A percentile compares a stretch with the other conserved stretches of the same genome.
phyloP scores from a whole-genome alignment of 2,113 vertebrate species.

The Prionailurus bengalensis region DNA sequence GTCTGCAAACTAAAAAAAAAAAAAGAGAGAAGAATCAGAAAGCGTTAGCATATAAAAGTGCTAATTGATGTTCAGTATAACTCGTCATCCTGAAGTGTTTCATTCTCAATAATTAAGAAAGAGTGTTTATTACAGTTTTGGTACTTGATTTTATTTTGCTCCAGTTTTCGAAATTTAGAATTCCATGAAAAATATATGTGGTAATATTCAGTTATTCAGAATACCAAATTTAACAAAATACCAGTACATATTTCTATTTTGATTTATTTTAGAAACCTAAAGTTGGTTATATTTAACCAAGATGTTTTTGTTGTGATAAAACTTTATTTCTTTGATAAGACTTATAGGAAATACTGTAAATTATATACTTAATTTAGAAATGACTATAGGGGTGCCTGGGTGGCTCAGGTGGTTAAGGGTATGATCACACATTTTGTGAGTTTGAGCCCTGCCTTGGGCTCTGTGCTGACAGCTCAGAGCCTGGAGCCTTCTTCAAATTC shows the following conservation, averaged over 20 bases:
- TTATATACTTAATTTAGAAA: not conserved
- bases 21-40: not conserved
- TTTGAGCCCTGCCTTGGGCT: no score
- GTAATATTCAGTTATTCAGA: not conserved
- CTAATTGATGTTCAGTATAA: not conserved
- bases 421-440: no score
- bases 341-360: not conserved
- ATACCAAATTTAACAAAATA: slow-evolving; percentile 6
- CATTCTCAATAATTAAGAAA: slow-evolving; percentile 38
- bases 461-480: no score
- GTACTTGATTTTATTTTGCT: slow-evolving; percentile 49
- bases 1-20: not conserved
- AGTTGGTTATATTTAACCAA: not conserved
- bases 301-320: not conserved
- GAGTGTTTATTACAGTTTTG: not conserved
- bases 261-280: not conserved
- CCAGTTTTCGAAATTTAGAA: slow-evolving; percentile 47
- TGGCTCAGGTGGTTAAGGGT: no score
- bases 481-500: no score
- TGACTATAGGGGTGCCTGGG: not conserved
- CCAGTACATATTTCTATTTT: not conserved
- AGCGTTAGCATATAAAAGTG: not conserved
- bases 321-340: not conserved
- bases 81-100: not conserved
- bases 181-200: not conserved